These are phyloP conservation scores for Crocuta crocuta DNA, from an alignment of 2,113 vertebrate species.

Conservation along the genomic window DNA sequence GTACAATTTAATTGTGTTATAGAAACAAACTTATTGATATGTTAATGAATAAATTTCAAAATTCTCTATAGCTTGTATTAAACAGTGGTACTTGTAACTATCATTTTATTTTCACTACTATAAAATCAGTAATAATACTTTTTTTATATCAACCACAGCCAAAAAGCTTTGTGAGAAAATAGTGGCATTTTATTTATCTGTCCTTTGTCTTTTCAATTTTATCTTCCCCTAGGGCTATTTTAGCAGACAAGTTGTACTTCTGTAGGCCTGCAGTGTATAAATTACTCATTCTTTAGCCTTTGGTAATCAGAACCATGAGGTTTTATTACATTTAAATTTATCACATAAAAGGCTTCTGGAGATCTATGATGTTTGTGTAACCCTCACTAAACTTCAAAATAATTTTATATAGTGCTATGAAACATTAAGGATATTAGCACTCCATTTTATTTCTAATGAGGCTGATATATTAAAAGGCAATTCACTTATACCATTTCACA, in stretches of 20 bases:
- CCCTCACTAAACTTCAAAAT: slow-evolving; percentile 57
- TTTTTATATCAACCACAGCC: neutral
- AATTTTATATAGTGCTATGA: slow-evolving; percentile 38
- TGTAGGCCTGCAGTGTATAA: slow-evolving; percentile 45
- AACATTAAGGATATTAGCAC: neutral
- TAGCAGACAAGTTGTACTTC: slow-evolving; percentile 19
- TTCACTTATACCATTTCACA: neutral
- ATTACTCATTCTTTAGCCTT: slow-evolving; percentile 60
- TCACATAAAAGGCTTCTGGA: slow-evolving; percentile 44
- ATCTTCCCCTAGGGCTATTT: slow-evolving; percentile 52
- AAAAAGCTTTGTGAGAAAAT: slow-evolving; percentile 28
- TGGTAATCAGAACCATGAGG: slow-evolving; percentile 34
- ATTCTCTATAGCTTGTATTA: neutral
- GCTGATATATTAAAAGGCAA: neutral
- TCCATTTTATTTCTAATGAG: slow-evolving; percentile 31
- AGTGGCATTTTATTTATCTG: slow-evolving; percentile 44
- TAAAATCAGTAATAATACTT: slow-evolving; percentile 20
- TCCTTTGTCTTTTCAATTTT: slow-evolving; percentile 46
- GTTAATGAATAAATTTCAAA: slow-evolving; percentile 49
- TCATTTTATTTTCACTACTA: slow-evolving; percentile 27
- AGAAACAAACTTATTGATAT: slow-evolving; percentile 53
- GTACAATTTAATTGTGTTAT: slow-evolving; percentile 61
- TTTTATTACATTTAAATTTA: slow-evolving; percentile 62
- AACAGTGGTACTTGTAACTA: neutral
- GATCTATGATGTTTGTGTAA: slow-evolving; percentile 52